Base-by-base conservation (phyloP, 2,113 vertebrate genomes). In the Epinephelus fuscoguttatus region DNA sequence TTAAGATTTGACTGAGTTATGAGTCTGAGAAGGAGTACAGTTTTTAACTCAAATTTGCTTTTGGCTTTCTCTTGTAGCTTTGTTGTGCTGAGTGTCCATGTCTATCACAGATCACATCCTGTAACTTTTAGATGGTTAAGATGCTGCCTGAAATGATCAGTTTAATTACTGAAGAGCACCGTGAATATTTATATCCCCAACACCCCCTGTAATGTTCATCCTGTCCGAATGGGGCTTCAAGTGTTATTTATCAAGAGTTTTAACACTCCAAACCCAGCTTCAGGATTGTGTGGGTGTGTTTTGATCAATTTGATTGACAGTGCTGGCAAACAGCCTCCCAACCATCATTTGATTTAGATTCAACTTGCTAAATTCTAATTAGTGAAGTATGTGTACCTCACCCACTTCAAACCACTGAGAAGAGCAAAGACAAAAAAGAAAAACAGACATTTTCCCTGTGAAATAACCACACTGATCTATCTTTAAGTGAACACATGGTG, bases 161-260 rank as follows among this genome's bases (percentile, higher is more conserved):
- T 47, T 77, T 9, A 66, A 75, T 53, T 55, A 49, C 23, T 21
- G 9, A 75, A 19, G 18, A 55, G 37, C 27, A 53, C 68, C 3
- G 27, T 55, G 50, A 53, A 70, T 53, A 70, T 70, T 13, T 53
- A 53, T 27, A 27, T 64, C 66, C 18, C 66, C 23, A 60, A 18
- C 56, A 19, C 42, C 53, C 17, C 8, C 37, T 27, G 9, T 47
- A n/a, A 63, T 62, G 45, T 40, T n/a, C 19, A 25, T 37, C 17
- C 53, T 1, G 1, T 59, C 21, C 7, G 7, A 47, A 27, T 49
- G 21, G 8, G 42, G 7, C 23, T 63, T 55, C 14, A 8, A 19
- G n/a, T 60, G 17, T 52, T 59, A 47, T 64, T 64, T 14, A 47
- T 78, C 12, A 68, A 42, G 27, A 33, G 6, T 47, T 64, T 63